These are phyloP conservation scores for Stomatorhinus walkeri DNA, from an alignment of 2,797 vertebrate species.

Conservation along the genomic window DNA sequence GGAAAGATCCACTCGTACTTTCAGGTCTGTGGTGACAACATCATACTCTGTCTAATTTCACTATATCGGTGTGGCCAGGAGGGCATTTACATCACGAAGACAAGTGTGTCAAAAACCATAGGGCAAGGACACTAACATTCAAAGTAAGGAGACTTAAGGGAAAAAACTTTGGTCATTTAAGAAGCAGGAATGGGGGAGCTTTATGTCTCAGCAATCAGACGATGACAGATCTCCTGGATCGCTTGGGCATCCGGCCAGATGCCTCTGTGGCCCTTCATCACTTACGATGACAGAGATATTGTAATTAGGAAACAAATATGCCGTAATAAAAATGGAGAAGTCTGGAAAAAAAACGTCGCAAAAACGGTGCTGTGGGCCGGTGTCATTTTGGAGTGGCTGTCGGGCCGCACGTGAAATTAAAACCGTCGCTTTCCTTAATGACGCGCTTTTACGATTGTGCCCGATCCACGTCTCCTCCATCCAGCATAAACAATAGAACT, in stretches of 20 bases:
- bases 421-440: background rate
- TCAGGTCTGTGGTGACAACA: background rate
- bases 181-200: background rate
- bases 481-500: background rate
- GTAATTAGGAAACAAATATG: constrained; percentile 1
- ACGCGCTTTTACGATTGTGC: constrained; percentile 2
- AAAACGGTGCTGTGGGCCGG: background rate
- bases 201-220: background rate
- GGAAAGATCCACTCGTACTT: background rate
- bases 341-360: background rate
- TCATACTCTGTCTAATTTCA: background rate
- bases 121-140: background rate
- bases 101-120: background rate
- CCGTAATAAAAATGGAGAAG: background rate
- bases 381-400: background rate
- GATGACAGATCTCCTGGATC: background rate
- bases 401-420: background rate
- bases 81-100: background rate
- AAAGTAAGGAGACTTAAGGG: background rate
- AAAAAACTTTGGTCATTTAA: background rate
- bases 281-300: background rate
- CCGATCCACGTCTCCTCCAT: background rate
- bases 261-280: background rate
- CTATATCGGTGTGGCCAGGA: background rate
- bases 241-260: background rate